These are phyloP conservation scores for Villa cingulata DNA, from an alignment of 2,888 invertebrate genomes.

Conservation along the genomic window DNA sequence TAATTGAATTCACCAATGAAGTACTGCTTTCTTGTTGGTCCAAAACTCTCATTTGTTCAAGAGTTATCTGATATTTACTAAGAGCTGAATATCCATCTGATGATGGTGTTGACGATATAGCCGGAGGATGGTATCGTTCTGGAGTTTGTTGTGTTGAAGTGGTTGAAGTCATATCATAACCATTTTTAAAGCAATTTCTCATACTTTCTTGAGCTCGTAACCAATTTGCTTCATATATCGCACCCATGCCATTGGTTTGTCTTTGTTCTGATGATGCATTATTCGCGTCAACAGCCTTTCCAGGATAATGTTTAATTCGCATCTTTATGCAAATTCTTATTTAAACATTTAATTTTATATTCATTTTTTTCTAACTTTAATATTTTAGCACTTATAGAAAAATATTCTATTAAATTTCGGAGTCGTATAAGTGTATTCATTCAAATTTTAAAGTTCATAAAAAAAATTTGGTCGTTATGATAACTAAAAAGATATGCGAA, in stretches of 20 bases:
- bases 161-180: neutral
- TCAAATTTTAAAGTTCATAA: too few relatives aligned
- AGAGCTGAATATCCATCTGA: constrained; percentile 28
- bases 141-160: neutral
- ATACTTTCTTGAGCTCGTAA: constrained; percentile 45
- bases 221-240: constrained; percentile 77
- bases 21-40: constrained; percentile 35
- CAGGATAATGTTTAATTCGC: constrained; percentile 76
- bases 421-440: too few relatives aligned
- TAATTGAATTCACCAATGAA: constrained; percentile 41
- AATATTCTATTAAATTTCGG: too few relatives aligned
- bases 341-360: too few relatives aligned
- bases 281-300: constrained; percentile 59
- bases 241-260: constrained; percentile 47
- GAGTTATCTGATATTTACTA: constrained; percentile 48
- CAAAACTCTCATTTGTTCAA: constrained; percentile 40
- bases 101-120: constrained; percentile 3
- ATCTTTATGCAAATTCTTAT: too few relatives aligned
- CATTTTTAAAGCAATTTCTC: constrained; percentile 9
- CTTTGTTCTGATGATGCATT: constrained; percentile 54
- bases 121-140: too few relatives aligned
- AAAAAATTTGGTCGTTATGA: too few relatives aligned
- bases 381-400: too few relatives aligned
- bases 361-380: too few relatives aligned
- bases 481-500: too few relatives aligned